Base-by-base conservation (phyloP, 2,113 vertebrate species). In the Oriolus oriolus region DNA sequence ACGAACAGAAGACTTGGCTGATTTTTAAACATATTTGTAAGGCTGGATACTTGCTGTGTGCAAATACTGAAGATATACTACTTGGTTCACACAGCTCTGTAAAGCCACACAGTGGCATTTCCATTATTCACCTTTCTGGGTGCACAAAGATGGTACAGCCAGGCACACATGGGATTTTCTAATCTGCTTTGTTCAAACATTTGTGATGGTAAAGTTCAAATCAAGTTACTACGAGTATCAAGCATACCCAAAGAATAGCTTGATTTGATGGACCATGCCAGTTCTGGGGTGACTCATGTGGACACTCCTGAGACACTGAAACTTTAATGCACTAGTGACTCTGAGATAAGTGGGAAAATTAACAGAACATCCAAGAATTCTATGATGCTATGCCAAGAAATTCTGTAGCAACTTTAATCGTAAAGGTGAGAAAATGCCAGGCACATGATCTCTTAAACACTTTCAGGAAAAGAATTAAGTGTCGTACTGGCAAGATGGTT, bases 401-500 rank as follows among this genome's bases (percentile, higher is more conserved):
- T 81, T 59, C 49, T n/a, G 17, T 5, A 31, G 61, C 7, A 90
- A 93, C 82, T 66, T 74, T 53, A 57, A 54, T 87, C 42, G 39
- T 66, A 70, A 50, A 50, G 35, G 26, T 54, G 16, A 77, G 42
- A 35, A 77, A 80, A 69, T 41, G 7, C 31, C 56, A 69, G 54
- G 75, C 13, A 60, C 13, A 6, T 0, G 0, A 77, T 52, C 30
- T 91, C 71, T 66, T n/a, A 80, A 44, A 59, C 16, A 59, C 9
- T 77, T 42, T 42, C 30, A 77, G 22, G 35, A 19, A 89, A 90
- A 94, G 18, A 86, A 71, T 26, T 63, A 88, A 64, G 35, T 89
- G 37, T 73, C 97, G 0, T 97, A 99, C 99, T 27, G 98, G 98
- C 90, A 99, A 93, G 89, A 99, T 97, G 18, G 97, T 97, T 84